Evolutionary conservation across 2,888 invertebrate species (phyloP), one percentile per base, ranked within the genome.

Genomic region (Drosophila melanocephala): DNA sequence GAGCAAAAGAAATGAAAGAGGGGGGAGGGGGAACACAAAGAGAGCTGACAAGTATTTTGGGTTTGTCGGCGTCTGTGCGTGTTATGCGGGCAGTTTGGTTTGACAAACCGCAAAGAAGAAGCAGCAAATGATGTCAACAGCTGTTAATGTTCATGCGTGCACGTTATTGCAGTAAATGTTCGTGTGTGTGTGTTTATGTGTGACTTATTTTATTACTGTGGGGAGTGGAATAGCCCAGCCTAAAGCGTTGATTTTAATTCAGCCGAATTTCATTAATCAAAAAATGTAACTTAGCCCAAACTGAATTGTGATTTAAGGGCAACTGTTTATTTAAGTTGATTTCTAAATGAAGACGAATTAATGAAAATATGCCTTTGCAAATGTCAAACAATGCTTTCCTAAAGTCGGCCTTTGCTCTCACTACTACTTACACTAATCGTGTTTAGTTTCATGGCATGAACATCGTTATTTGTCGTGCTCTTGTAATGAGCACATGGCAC

Each of bases 401-500:
- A 22, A 35, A 39, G 28, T 39, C 9, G 2, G 10, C 19, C 14
- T n/a, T 14, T 42, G 7, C n/a, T 22, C 1, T 22, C 19, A 12
- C 16, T 19, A 30, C n/a, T 19, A 12, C 19, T 19, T 5, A 5
- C 14, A 12, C 37, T 72, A 51, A 62, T 63, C 66, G 51, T 61
- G 56, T 63, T 83, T 68, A 65, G 53, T 33, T 47, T 42, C 67
- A 69, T 55, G 61, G 75, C 72, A 79, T 79, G 69, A 85, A 74
- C 89, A 39, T 26, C 30, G 37, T 32, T 53, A 59, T 60, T 52
- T 42, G 57, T 30, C 28, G 22, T 39, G 66, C 69, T 72, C 67
- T 44, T 72, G 74, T 78, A 86, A 72, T 77, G 79, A 79, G 81
- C 74, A 73, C 78, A 70, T 61, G 60, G 71, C 58, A 75, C 83